Evolutionary conservation across 1,140 invertebrate genomes (phyloP).

Genomic region (Harpegnathos saltator): DNA sequence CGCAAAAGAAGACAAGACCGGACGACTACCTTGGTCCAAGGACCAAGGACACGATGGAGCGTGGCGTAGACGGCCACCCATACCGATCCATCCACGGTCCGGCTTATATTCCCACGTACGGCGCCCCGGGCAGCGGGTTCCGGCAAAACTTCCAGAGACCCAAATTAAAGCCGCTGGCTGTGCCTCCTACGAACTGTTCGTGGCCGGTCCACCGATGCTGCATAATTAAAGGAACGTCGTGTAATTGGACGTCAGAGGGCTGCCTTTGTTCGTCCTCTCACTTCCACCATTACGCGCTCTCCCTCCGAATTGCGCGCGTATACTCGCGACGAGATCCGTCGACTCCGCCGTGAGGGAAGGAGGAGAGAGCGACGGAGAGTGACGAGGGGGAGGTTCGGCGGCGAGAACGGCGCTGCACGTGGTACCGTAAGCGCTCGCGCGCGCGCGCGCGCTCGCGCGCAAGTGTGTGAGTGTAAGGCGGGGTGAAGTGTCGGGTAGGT

Average conservation of each 20-base stretch:
- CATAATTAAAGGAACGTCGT: conserved; percentile 83
- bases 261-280: conserved; percentile 63
- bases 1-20: conserved; percentile 71
- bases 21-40: conserved; percentile 65
- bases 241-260: conserved; percentile 78
- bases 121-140: conserved; percentile 79
- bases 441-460: no score
- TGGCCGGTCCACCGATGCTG: conserved; percentile 75
- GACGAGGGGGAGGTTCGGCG: neutral
- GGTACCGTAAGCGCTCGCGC: no score
- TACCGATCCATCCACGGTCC: conserved; percentile 72
- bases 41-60: conserved; percentile 76
- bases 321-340: neutral
- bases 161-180: conserved; percentile 81
- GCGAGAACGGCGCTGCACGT: no score
- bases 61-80: conserved; percentile 78
- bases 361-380: no score
- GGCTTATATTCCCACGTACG: conserved; percentile 81
- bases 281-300: conserved; percentile 14
- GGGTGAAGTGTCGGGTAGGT: conserved; percentile 5
- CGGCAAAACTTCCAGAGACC: conserved; percentile 78
- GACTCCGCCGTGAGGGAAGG: no score
- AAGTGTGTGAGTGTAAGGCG: neutral
- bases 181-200: conserved; percentile 78
- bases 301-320: conserved; percentile 12